These are phyloP conservation scores for Apis laboriosa DNA, from an alignment of 1,140 invertebrate genomes.

Conservation along the genomic window DNA sequence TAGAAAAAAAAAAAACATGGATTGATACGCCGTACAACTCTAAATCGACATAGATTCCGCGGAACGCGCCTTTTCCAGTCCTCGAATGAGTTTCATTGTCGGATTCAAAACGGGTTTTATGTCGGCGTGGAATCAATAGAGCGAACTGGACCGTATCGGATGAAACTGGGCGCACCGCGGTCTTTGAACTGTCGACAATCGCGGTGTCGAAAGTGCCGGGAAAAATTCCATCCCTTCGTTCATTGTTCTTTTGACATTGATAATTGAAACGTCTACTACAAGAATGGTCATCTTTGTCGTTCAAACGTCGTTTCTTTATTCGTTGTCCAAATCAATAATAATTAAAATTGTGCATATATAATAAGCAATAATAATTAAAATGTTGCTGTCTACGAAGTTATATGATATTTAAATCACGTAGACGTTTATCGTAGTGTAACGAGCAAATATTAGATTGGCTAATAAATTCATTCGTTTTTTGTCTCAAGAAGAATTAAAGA, in stretches of 20 bases:
- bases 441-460: background rate
- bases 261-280: background rate
- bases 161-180: conserved; percentile 38
- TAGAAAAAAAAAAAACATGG: background rate
- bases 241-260: background rate
- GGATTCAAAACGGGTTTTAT: conserved; percentile 61
- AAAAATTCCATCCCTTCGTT: background rate
- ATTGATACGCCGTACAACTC: too few relatives aligned
- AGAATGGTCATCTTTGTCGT: too few relatives aligned
- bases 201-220: background rate
- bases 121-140: conserved; percentile 51
- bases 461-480: too few relatives aligned
- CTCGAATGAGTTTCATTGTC: conserved; percentile 54
- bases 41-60: background rate
- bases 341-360: background rate
- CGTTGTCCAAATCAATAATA: background rate
- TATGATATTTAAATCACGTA: background rate
- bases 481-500: too few relatives aligned
- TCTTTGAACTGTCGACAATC: conserved; percentile 57
- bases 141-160: conserved; percentile 10
- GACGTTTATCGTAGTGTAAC: background rate
- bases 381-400: background rate
- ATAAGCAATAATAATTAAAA: background rate
- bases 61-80: conserved; percentile 27
- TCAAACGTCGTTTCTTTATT: background rate